Evolutionary conservation across 2,113 vertebrate species (phyloP).

Genomic region (Leucosticte australis): DNA sequence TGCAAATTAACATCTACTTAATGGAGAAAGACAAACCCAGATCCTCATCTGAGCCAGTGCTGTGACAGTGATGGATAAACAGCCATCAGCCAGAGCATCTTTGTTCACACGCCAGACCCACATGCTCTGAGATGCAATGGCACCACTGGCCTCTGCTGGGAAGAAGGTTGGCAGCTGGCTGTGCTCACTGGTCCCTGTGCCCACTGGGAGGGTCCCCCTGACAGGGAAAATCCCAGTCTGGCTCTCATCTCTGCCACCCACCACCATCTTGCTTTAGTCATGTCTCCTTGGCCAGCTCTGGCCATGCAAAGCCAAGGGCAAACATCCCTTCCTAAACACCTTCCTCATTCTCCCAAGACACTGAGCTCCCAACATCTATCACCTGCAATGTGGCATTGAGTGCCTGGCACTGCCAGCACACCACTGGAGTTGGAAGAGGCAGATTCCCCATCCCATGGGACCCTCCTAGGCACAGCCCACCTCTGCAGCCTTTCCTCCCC

Average conservation of each 20-base stretch:
- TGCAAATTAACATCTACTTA: background rate
- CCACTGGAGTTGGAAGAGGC: background rate
- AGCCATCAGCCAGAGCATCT: background rate
- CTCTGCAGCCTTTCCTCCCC: background rate
- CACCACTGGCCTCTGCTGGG: background rate
- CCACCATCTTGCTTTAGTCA: background rate
- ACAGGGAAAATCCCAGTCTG: background rate
- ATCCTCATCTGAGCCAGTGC: background rate
- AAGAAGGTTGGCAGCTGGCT: background rate
- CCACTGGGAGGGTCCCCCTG: background rate
- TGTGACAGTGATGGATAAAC: background rate
- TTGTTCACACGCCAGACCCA: background rate
- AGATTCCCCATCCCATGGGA: background rate
- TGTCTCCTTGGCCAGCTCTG: background rate
- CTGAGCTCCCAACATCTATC: fast-evolving
- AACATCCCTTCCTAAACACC: background rate
- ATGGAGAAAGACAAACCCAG: background rate
- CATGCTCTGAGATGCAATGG: background rate
- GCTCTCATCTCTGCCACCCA: background rate
- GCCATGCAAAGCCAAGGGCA: background rate
- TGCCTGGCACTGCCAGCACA: background rate
- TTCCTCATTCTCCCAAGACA: background rate
- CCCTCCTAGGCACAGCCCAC: background rate
- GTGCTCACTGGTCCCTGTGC: background rate
- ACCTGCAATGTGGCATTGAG: background rate